phyloP scores from a whole-genome alignment of 2,113 vertebrate species.

The Craseonycteris thonglongyai region DNA sequence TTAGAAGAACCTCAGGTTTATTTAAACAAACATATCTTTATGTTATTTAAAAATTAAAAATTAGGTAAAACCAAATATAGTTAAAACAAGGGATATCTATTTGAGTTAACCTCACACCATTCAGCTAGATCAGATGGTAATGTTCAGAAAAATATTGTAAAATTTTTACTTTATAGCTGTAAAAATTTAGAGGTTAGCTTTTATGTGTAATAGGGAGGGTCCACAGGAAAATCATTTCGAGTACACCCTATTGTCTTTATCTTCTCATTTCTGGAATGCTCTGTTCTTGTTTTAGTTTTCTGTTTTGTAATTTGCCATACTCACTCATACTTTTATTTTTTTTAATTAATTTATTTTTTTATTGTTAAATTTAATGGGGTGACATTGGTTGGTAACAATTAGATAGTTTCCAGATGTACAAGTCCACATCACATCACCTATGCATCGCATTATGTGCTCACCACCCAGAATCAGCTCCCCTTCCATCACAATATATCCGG shows the following conservation, averaged over 20 bases:
- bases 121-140: not conserved
- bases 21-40: not conserved
- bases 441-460: no score
- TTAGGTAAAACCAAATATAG: not conserved
- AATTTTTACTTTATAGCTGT: not conserved
- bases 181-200: not conserved
- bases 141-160: not conserved
- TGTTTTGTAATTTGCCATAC: not conserved
- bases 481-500: no score
- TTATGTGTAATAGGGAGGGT: not conserved
- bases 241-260: not conserved
- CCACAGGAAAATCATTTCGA: not conserved
- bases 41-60: not conserved
- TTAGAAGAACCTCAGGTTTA: not conserved
- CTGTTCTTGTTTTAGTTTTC: accelerated
- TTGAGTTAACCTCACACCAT: not conserved
- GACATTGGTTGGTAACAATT: no score
- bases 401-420: no score
- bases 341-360: no score
- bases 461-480: no score
- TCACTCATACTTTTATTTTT: not conserved
- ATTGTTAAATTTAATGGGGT: no score
- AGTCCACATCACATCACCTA: no score
- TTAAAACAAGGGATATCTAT: not conserved
- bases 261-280: not conserved